These are phyloP conservation scores for Bombycilla garrulus DNA, from an alignment of 2,113 vertebrate species.

Conservation along the genomic window DNA sequence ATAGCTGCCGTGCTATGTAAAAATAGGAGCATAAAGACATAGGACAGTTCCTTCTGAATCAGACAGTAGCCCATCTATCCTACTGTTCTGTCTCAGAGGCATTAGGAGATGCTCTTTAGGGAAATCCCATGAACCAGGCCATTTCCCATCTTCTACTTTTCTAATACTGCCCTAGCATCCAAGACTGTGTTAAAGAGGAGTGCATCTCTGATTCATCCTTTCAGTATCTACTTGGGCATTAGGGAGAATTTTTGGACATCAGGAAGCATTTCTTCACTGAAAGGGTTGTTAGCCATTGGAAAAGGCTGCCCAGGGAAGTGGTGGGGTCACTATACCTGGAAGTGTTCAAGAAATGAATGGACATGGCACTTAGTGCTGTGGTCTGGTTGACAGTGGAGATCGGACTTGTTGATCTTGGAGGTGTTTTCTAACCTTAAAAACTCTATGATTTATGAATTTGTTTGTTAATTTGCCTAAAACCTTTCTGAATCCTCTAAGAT, in stretches of 20 bases:
- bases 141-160: not conserved
- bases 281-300: not conserved
- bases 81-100: not conserved
- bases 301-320: not conserved
- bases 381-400: not conserved
- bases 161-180: not conserved
- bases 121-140: not conserved
- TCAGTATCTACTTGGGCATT: not conserved
- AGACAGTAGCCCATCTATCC: not conserved
- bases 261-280: not conserved
- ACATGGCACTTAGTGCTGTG: not conserved
- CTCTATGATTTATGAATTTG: not conserved
- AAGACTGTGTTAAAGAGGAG: not conserved
- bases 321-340: not conserved
- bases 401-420: accelerated
- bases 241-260: not conserved
- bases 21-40: not conserved
- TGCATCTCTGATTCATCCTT: not conserved
- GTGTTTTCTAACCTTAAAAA: not conserved
- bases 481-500: not conserved
- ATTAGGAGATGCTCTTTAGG: not conserved
- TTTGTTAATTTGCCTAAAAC: not conserved
- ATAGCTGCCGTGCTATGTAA: not conserved
- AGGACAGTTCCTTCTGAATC: not conserved
- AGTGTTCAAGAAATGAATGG: not conserved